Evolutionary conservation across 2,888 invertebrate genomes (phyloP), one percentile per base, ranked within the genome.

Genomic region (Drosophila mimetica): DNA sequence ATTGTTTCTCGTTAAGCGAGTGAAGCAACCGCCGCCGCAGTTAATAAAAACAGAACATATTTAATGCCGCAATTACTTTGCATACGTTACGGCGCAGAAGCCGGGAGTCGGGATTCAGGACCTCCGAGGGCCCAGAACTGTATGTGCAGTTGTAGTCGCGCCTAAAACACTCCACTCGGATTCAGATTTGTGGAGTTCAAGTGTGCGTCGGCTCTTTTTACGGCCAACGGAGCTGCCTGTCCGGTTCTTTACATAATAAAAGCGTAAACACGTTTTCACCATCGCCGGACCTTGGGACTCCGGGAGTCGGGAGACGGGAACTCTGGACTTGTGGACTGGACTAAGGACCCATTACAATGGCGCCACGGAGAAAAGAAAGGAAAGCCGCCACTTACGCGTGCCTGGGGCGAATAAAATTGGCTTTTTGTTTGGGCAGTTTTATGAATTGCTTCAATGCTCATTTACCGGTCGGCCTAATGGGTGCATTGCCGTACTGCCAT

Each of bases 191-290:
- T 71, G 55, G 47, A 47, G 41, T 52, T 37, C 41, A 36, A 52
- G 71, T 57, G 71, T 72, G 53, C 54, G 55, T 63, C 53, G 32
- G 76, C 44, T 57, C 39, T 58, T 73, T 75, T 81, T 66, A 69
- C 70, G 65, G 57, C 30, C 30, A 44, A 44, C 28, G 30, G 36
- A 32, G 58, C 50, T 30, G 44, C 61, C 25, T 53, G 63, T 47
- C 55, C 57, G 52, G 54, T 50, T 71, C 57, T 84, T 78, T 78
- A 82, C 84, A 85, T 86, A 86, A 85, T 85, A 85, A 85, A 86
- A 85, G 85, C 85, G 87, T 86, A 85, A 85, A 86, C 84, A 86
- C 82, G 82, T 86, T 85, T 86, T 76, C 82, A 84, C 85, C 73
- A 85, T 85, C 74, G 76, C 69, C 76, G 46, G 73, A 57, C 70